Base-by-base conservation (phyloP, 2,113 vertebrate species). In the Calypte anna region DNA sequence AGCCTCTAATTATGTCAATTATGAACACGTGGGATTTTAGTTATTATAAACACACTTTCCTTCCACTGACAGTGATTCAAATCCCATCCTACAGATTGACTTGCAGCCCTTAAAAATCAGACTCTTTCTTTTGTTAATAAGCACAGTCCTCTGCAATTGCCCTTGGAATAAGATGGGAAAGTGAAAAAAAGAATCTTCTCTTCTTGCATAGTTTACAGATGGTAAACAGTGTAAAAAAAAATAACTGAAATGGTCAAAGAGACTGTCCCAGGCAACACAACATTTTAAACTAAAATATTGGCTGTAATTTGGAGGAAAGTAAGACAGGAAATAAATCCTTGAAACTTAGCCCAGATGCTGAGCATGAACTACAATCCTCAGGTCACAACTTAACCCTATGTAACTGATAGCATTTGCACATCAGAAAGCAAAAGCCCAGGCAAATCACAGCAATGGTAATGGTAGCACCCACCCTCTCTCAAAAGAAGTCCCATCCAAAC, bases 1-100 rank as follows among this genome's bases (percentile, higher is more conserved):
- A 96, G 93, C 82, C 75, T 80, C 90, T 93, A 82, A 96, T 96
- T 96, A 86, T 92, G 86, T 24, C 94, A 94, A 94, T 97, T 95
- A 95, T 1, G 14, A 95, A 68, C 94, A 97, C 3, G 8, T 91
- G 91, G 91, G 69, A 89, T 92, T 93, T 89, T 57, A 93, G 58
- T 94, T 94, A 94, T 94, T 92, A 94, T 87, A 95, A 93, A 94
- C 81, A 95, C 48, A 64, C 92, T 79, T 94, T 75, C 69, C 77
- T 88, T 89, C 74, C 81, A 91, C 74, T 92, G 91, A 78, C 73
- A 81, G 82, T 9, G 77, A 91, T 82, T 64, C 83, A 93, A 88
- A 92, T 84, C 36, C 83, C 54, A 64, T 72, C 84, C 89, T 78
- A 79, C 57, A 1, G 64, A 84, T 9, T 86, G 61, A 92, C 93